Percentiles rank a stretch among this genome's conserved stretches.
Evolutionary conservation across 2,113 vertebrate species (phyloP).

Genomic region (Hemiscyllium ocellatum): DNA sequence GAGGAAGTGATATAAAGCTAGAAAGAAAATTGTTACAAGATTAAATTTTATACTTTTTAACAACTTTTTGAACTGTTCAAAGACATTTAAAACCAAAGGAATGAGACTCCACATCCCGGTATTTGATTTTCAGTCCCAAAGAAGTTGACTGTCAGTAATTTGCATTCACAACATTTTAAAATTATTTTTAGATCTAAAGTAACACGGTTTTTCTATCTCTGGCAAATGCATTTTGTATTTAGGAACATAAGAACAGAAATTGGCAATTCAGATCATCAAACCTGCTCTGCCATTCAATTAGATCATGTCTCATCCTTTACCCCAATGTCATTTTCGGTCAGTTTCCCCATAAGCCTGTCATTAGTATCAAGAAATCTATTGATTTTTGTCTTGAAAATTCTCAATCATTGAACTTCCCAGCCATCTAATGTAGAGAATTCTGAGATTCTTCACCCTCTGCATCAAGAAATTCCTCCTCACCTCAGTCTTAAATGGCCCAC

Average conservation of each 20-base stretch:
- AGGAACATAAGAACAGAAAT: not conserved
- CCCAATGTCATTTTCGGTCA: too few relatives aligned
- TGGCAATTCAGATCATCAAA: too few relatives aligned
- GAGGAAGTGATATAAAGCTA: not conserved
- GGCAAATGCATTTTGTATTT: not conserved
- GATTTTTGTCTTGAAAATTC: too few relatives aligned
- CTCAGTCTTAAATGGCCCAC: too few relatives aligned
- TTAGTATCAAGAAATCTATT: too few relatives aligned
- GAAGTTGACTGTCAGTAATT: not conserved
- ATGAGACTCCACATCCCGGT: not conserved
- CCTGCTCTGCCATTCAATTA: too few relatives aligned
- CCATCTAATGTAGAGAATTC: too few relatives aligned
- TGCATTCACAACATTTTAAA: not conserved
- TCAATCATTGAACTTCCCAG: too few relatives aligned
- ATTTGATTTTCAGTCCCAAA: not conserved
- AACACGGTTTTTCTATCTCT: not conserved
- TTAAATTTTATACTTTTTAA: not conserved
- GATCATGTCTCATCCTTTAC: too few relatives aligned
- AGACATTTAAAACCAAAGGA: not conserved
- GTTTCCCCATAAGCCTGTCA: too few relatives aligned
- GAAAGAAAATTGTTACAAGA: not conserved
- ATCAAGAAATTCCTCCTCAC: too few relatives aligned
- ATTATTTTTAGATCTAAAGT: not conserved
- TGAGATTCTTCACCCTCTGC: too few relatives aligned
- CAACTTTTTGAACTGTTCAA: not conserved